Evolutionary conservation across 2,113 vertebrate species (phyloP), one percentile per base, ranked within the genome.

Genomic region (Tachycineta bicolor): DNA sequence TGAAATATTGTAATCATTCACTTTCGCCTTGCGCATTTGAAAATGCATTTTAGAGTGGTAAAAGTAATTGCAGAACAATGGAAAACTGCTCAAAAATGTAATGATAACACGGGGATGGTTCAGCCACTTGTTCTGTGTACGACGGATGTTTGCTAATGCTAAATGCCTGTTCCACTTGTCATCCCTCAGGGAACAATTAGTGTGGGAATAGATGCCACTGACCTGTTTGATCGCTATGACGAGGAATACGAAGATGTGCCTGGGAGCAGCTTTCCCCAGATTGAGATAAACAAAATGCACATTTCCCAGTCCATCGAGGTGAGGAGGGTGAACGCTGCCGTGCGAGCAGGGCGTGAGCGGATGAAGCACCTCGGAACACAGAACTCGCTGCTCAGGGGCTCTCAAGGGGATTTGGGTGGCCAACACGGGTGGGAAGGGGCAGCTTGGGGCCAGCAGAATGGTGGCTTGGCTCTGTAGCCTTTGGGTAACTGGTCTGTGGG

Each of bases 231-330:
- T 95, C 98, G 97, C 34, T 99, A 99, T 9, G 99, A 99, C 1
- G 99, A 99, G 65, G 99, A 99, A 16, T 99, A 98, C 10, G 99
- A 99, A 93, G 99, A 99, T 22, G 85, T 98, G 71, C 97, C 95
- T 2, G 98, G 97, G 87, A 98, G 98, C 31, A 97, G 98, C 86
- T 97, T 99, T 46, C 99, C 99, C 8, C 99, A 99, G 93, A 98
- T 99, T 37, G 99, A 99, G 98, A 99, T 99, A 88, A 99, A 99
- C 98, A 99, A 98, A 94, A 99, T 99, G 99, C 99, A 99, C 98
- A 99, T 99, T 96, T 99, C 99, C 41, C 99, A 99, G 97, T 99
- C 99, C 75, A 99, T 99, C n/a, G 99, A 99, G 99, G 99, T 99
- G 87, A 94, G 65, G 76, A 39, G 59, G 43, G 47, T 11, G 8